Evolutionary conservation across 2,888 invertebrate species (phyloP), one percentile per base, ranked within the genome.

Genomic region (Colostygia pectinataria): DNA sequence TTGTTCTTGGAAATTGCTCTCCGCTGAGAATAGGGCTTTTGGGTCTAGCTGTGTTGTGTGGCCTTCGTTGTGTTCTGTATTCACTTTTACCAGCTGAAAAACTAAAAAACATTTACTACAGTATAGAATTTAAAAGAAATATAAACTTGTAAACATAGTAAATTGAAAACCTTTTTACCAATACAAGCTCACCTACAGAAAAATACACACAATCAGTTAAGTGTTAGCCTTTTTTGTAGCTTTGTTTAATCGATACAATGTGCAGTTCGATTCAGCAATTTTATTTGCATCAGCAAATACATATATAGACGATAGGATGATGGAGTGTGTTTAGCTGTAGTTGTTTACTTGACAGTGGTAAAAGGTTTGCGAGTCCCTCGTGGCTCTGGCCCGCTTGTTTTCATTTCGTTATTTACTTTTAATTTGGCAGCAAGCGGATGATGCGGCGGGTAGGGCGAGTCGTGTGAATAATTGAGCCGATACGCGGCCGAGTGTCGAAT

Each of bases 341-440:
- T 78, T 89, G 86, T 90, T 88, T 88, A 77, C 81, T 77, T 79
- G 79, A 75, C 80, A 81, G 71, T 87, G 83, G 85, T 90, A 89
- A 90, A 90, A 89, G 89, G 88, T 90, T 90, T 89, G 87, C 83
- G 79, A 83, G 83, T 83, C 89, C 83, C 88, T 80, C 72, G 86
- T 76, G 86, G 84, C 74, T 63, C 71, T 72, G 69, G 75, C 75
- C 59, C 77, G 82, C 78, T 83, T 87, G 88, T 88, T 88, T 90
- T 90, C 88, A 89, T 90, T 89, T 83, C 78, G 89, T 87, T 90
- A 90, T 90, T 90, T 90, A 90, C 89, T 89, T 90, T 90, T 90
- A 90, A 90, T 90, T 90, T 90, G 87, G 88, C 86, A 84, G 88
- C 87, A 81, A 84, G 89, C 88, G 86, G 84, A 83, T 86, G 88